A percentile compares a stretch with the other conserved stretches of the same genome.
Evolutionary conservation across 2,113 vertebrate species (phyloP).

Genomic region (Barnardius zonarius): DNA sequence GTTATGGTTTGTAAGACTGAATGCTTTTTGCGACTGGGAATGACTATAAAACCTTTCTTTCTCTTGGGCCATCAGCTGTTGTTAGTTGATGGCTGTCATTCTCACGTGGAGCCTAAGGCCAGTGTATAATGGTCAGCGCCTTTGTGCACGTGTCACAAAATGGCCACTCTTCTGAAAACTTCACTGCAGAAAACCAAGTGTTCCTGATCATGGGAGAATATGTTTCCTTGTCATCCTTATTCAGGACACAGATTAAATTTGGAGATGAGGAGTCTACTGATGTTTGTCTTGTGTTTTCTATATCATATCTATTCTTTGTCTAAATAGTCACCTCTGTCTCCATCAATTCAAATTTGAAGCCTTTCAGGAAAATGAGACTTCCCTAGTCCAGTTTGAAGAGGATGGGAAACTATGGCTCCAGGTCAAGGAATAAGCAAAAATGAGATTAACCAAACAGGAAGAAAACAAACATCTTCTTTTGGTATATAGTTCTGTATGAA

Average conservation of each 20-base stretch:
- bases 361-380: background rate
- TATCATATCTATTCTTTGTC: background rate
- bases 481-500: background rate
- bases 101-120: background rate
- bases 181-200: background rate
- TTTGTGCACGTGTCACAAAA: background rate
- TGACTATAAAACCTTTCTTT: background rate
- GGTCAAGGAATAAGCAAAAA: background rate
- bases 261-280: background rate
- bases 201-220: background rate
- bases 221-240: background rate
- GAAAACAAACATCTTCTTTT: background rate
- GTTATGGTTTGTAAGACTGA: background rate
- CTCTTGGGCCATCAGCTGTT: background rate
- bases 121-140: rapidly evolving
- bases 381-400: background rate
- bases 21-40: background rate
- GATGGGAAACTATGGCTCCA: background rate
- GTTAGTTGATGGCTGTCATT: background rate
- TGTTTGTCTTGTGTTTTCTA: background rate
- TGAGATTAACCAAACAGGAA: background rate
- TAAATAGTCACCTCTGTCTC: background rate
- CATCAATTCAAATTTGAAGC: background rate
- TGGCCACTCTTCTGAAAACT: background rate
- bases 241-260: background rate